Evolutionary conservation across 2,797 vertebrate species (phyloP).

Genomic region (Myotis findleyi): DNA sequence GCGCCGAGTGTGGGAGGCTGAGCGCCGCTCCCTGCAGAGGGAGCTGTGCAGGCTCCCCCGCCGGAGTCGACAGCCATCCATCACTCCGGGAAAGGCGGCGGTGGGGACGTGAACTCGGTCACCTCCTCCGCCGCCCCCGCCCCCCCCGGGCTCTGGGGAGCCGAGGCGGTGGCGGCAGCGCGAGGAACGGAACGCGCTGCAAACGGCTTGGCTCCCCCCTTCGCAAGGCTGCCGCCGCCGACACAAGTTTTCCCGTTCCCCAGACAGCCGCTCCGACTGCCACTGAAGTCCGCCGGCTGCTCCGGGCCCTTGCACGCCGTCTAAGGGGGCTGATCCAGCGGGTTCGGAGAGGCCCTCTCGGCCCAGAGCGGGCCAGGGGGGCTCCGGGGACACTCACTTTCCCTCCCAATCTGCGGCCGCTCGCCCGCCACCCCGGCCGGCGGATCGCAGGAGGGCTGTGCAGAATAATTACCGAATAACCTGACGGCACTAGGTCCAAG

Average conservation of each 20-base stretch:
- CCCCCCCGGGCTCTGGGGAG: constrained; percentile 9
- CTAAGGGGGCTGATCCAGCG: not conserved
- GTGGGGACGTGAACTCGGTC: constrained; percentile 63
- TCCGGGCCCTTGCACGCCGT: not conserved
- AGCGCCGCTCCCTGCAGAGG: constrained; percentile 50
- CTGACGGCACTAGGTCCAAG: not conserved
- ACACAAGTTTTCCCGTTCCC: constrained; percentile 57
- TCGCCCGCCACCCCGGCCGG: not conserved
- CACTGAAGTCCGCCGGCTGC: constrained; percentile 4
- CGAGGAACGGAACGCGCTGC: constrained; percentile 43
- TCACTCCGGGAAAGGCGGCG: constrained; percentile 36
- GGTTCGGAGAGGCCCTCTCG: not conserved
- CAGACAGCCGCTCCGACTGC: not conserved
- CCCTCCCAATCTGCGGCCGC: not conserved
- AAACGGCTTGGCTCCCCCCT: constrained; percentile 34
- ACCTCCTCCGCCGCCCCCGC: constrained; percentile 18
- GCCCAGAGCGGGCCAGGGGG: not conserved
- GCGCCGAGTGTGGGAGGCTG: constrained; percentile 45
- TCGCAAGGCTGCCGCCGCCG: constrained; percentile 44
- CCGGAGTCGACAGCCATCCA: constrained; percentile 62
- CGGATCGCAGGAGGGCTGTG: fast-evolving
- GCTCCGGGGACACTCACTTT: not conserved
- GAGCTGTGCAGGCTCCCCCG: constrained; percentile 11
- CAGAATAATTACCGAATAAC: constrained; percentile 35
- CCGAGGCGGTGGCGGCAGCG: constrained; percentile 49